A percentile compares a stretch with the other conserved stretches of the same genome.
Conservation (phyloP, 2,113 vertebrate species). For the Thalassoma bifasciatum region DNA sequence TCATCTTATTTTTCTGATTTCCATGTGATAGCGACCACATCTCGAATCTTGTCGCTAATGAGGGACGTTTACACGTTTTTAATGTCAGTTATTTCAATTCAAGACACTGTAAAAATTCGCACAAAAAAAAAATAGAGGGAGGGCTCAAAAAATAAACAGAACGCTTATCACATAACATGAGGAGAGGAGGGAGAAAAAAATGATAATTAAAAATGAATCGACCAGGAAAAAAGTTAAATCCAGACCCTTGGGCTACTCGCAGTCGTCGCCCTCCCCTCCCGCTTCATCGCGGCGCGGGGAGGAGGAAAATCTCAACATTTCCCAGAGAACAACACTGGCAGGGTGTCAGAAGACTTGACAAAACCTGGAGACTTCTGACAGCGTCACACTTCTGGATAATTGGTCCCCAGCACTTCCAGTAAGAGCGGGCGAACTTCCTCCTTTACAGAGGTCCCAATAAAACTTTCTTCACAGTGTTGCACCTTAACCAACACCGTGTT, state of each 20-base stretch:
- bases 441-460: conserved; percentile 68
- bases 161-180: conserved; percentile 50
- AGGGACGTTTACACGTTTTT: conserved; percentile 77
- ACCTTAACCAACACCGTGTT: conserved; percentile 66
- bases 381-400: conserved; percentile 78
- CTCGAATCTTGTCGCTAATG: conserved; percentile 80
- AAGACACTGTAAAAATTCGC: conserved; percentile 44
- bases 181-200: no score
- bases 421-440: conserved; percentile 76
- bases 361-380: conserved; percentile 81
- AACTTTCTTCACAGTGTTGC: conserved; percentile 78
- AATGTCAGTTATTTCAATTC: conserved; percentile 76
- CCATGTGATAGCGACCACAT: conserved; percentile 75
- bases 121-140: neutral
- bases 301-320: conserved; percentile 71
- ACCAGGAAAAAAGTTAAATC: conserved; percentile 69
- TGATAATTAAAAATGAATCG: conserved; percentile 71
- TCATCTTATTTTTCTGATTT: conserved; percentile 85
- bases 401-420: conserved; percentile 78
- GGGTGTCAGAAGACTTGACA: conserved; percentile 82
- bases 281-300: conserved; percentile 19
- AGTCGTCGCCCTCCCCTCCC: conserved; percentile 24
- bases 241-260: conserved; percentile 65
- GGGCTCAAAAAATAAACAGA: conserved; percentile 62
- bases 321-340: conserved; percentile 79